Percentiles rank a stretch among this genome's conserved stretches.
Evolutionary conservation across 1,140 invertebrate species (phyloP).

Genomic region (Myzus persicae): DNA sequence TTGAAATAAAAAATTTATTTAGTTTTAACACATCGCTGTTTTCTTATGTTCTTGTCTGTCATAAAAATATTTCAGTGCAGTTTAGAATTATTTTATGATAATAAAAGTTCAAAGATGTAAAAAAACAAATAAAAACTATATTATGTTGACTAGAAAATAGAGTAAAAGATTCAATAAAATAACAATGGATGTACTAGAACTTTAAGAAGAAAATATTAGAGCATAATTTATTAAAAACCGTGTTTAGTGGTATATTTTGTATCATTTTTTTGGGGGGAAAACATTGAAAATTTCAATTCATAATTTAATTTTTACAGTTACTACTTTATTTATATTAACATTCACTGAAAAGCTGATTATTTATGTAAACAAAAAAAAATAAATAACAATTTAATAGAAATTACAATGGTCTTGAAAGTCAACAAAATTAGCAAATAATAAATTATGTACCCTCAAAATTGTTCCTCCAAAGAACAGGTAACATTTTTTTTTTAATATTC

Average conservation of each 20-base stretch:
- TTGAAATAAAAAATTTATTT: slow-evolving; percentile 33
- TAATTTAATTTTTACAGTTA: not conserved
- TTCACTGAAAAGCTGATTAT: not conserved
- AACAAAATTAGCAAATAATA: not conserved
- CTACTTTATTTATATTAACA: not conserved
- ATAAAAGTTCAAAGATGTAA: slow-evolving; percentile 8
- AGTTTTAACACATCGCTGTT: not conserved
- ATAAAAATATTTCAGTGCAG: not conserved
- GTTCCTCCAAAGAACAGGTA: not conserved
- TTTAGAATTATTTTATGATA: slow-evolving; percentile 2
- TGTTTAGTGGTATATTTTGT: not conserved
- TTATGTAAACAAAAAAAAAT: not conserved
- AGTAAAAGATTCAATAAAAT: slow-evolving; percentile 6
- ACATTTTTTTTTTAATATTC: not conserved
- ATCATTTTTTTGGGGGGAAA: not conserved
- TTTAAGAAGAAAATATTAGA: too few species aligned
- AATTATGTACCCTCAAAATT: not conserved
- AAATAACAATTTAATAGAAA: not conserved
- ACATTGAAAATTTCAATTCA: not conserved
- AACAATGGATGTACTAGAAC: not conserved
- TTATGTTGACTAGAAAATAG: not conserved
- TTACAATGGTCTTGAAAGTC: not conserved
- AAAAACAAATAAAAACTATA: slow-evolving; percentile 12
- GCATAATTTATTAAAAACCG: not conserved
- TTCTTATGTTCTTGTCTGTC: not conserved